Conservation (phyloP, 2,888 invertebrate genomes). For the Caradrina kadenii region DNA sequence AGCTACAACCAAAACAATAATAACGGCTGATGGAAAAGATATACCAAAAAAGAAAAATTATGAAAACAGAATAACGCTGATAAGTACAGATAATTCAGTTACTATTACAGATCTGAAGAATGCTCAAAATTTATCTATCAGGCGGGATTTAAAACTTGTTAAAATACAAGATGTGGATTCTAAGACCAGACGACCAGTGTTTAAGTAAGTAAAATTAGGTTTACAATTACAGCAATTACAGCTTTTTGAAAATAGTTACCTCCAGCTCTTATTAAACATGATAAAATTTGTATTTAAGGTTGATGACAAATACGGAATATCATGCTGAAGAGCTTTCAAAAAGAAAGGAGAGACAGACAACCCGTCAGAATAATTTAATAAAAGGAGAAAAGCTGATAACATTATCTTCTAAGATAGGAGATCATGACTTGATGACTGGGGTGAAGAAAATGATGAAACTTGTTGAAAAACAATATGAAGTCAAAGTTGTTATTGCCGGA, state of each 20-base stretch:
- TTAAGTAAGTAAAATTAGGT: constrained; percentile 85
- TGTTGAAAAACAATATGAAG: constrained; percentile 92
- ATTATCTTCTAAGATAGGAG: constrained; percentile 91
- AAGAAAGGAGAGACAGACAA: constrained; percentile 86
- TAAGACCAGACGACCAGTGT: constrained; percentile 92
- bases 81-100: constrained; percentile 90
- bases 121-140: constrained; percentile 92
- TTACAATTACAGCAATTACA: neutral
- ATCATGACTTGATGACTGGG: constrained; percentile 92
- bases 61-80: constrained; percentile 91
- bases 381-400: constrained; percentile 92
- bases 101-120: constrained; percentile 92
- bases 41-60: constrained; percentile 82
- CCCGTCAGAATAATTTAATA: constrained; percentile 78
- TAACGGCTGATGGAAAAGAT: constrained; percentile 84
- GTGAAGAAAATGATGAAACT: constrained; percentile 92
- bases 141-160: constrained; percentile 92
- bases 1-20: constrained; percentile 71
- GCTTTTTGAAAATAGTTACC: neutral
- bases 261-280: neutral
- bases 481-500: constrained; percentile 90
- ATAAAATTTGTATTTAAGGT: constrained; percentile 72
- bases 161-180: constrained; percentile 92
- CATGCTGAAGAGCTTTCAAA: constrained; percentile 91
- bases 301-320: constrained; percentile 92